Evolutionary conservation across 1,140 invertebrate genomes (phyloP), one percentile per base, ranked within the genome.

Genomic region (Triops longicaudatus): DNA sequence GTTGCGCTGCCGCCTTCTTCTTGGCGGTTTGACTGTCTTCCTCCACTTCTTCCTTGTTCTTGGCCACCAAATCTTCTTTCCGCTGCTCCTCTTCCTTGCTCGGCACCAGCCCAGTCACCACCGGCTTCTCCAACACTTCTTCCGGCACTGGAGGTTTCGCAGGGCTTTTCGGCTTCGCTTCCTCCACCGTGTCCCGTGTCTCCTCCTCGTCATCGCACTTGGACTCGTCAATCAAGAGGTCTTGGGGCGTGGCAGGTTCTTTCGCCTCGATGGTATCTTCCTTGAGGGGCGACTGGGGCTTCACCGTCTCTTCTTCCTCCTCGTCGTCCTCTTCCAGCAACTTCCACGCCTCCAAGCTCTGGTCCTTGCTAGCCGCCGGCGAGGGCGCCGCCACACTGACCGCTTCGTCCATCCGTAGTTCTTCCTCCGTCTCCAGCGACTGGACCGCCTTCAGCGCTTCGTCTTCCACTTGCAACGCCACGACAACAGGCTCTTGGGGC

Each of bases 361-460:
- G 74, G 27, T 41, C 74, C 31, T 75, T 28, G 27, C 22, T 22
- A 17, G 72, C 76, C 72, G 42, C 73, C 31, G 26, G 14, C n/a
- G 27, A 26, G 50, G 74, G 41, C n/a, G 31, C 31, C 7, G 7
- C 31, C 31, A 73, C 75, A 44, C 26, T 41, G 5, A 27, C 11
- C 4, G 50, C 71, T 26, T 72, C 76, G 22, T 73, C 72, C 26
- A 72, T 71, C 27, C 44, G 43, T 7, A 79, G 75, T 10, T 78
- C 80, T 14, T 63, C 31, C 27, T 77, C 76, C 14, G 72, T 73
- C 26, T 77, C 72, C 4, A 77, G n/a, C 63, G 63, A 73, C 26
- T 77, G 76, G 22, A 77, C 72, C n/a, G 76, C 76, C 41, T 77
- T 77, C 5, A 73, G 72, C 10, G 76, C 76, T 44, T 77, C 76